A percentile compares a stretch with the other conserved stretches of the same genome.
phyloP scores from a whole-genome alignment of 1,140 invertebrate genomes.

The Caenorhabditis remanei region DNA sequence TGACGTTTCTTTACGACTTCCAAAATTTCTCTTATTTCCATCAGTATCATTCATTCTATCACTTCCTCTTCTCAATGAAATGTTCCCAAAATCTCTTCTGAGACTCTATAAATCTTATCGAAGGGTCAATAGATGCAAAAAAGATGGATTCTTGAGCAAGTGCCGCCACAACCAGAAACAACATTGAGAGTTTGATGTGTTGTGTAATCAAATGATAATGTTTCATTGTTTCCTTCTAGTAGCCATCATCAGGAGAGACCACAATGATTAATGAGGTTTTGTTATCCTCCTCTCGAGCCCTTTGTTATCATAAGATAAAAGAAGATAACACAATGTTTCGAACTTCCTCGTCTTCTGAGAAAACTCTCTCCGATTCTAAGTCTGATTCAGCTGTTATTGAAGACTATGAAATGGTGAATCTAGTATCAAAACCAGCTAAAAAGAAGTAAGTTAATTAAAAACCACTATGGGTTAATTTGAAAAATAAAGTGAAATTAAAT shows the following conservation, averaged over 20 bases:
- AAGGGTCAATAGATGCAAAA: constrained; percentile 29
- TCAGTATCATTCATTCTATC: neutral
- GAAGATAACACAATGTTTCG: constrained; percentile 15
- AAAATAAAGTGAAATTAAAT: neutral
- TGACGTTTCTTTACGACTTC: constrained; percentile 17
- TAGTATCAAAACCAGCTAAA: neutral
- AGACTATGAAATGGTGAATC: neutral
- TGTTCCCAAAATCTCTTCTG: neutral
- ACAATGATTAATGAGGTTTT: constrained; percentile 54
- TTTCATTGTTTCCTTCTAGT: constrained; percentile 26
- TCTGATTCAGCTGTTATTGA: constrained; percentile 13
- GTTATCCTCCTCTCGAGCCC: neutral
- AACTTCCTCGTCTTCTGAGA: neutral
- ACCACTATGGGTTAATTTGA: neutral
- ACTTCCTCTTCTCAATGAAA: neutral
- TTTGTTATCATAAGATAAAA: constrained; percentile 45
- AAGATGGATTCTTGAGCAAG: neutral
- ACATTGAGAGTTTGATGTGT: neutral
- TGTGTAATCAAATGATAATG: constrained; percentile 39
- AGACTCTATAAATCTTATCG: neutral
- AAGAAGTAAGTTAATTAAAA: constrained; percentile 13
- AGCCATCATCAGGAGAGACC: neutral
- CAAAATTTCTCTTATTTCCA: neutral
- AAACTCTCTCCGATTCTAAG: neutral
- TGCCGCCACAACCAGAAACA: neutral